Evolutionary conservation across 2,888 invertebrate species (phyloP).

Genomic region (Phortica magna): DNA sequence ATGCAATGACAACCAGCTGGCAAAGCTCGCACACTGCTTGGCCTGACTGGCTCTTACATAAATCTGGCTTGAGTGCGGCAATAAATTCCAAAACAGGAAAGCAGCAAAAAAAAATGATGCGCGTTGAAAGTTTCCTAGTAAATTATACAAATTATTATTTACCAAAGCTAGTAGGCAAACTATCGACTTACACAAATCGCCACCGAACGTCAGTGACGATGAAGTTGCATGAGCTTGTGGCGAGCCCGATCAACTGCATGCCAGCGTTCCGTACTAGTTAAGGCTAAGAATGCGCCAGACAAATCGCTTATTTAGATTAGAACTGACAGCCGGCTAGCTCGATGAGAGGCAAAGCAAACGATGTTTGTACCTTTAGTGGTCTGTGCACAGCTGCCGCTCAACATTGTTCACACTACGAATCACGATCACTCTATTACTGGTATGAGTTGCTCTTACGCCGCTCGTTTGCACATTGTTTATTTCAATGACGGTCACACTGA

Average conservation of each 20-base stretch:
- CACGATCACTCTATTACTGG: neutral
- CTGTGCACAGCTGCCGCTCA: neutral
- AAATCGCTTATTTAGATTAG: slow-evolving; percentile 69
- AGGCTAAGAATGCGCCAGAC: slow-evolving; percentile 58
- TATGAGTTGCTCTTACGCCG: neutral
- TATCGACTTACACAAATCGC: slow-evolving; percentile 8
- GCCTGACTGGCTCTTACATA: neutral
- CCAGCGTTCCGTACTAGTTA: slow-evolving; percentile 40
- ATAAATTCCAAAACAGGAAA: slow-evolving; percentile 1
- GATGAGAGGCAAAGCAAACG: neutral
- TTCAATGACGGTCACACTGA: neutral
- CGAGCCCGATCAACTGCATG: neutral
- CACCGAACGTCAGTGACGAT: neutral
- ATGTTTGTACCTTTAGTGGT: neutral
- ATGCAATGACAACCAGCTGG: neutral
- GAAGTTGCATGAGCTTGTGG: neutral
- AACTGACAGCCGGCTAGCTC: slow-evolving; percentile 51
- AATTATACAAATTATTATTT: slow-evolving; percentile 71
- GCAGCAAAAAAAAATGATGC: neutral
- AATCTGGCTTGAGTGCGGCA: neutral
- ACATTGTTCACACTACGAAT: neutral
- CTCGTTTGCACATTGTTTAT: slow-evolving; percentile 8
- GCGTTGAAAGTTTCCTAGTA: slow-evolving; percentile 40
- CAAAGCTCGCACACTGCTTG: slow-evolving; percentile 25
- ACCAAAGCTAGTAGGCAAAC: slow-evolving; percentile 31